A percentile compares a stretch with the other conserved stretches of the same genome.
These are phyloP conservation scores for Diaperis boleti DNA, from an alignment of 2,888 invertebrate genomes.

Conservation along the genomic window DNA sequence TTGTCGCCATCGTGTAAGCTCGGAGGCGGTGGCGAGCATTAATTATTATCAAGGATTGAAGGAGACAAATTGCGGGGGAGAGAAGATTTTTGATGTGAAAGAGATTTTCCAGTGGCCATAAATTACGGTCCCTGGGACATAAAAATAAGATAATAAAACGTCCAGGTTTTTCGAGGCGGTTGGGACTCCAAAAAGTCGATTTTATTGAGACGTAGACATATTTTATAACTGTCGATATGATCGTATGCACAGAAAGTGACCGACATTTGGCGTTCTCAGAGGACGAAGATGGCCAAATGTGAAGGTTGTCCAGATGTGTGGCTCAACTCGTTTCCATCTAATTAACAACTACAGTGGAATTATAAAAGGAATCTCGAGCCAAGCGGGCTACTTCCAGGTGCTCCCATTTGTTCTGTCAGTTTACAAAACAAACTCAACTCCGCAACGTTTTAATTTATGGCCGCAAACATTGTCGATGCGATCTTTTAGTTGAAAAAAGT, in stretches of 20 bases:
- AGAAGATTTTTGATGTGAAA: slow-evolving; percentile 6
- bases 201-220: not conserved
- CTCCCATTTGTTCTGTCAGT: slow-evolving; percentile 6
- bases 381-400: slow-evolving; percentile 21
- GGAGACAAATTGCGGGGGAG: slow-evolving; percentile 30
- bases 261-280: slow-evolving; percentile 1
- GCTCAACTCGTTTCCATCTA: not conserved
- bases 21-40: slow-evolving; percentile 26
- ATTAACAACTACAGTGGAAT: too few relatives aligned
- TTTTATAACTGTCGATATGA: slow-evolving; percentile 1
- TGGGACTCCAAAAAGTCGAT: not conserved
- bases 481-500: slow-evolving; percentile 29
- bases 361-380: not conserved
- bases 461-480: slow-evolving; percentile 30
- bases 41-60: slow-evolving; percentile 34
- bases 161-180: not conserved
- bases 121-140: slow-evolving; percentile 1
- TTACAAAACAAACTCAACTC: slow-evolving; percentile 11
- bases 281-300: slow-evolving; percentile 12
- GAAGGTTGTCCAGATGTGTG: slow-evolving; percentile 30
- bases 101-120: slow-evolving; percentile 3
- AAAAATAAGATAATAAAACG: slow-evolving; percentile 11
- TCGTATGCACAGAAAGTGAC: not conserved
- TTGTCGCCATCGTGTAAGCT: slow-evolving; percentile 30
- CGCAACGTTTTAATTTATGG: slow-evolving; percentile 33